phyloP scores from a whole-genome alignment of 2,113 vertebrate genomes.

The Emydocephalus ijimae region DNA sequence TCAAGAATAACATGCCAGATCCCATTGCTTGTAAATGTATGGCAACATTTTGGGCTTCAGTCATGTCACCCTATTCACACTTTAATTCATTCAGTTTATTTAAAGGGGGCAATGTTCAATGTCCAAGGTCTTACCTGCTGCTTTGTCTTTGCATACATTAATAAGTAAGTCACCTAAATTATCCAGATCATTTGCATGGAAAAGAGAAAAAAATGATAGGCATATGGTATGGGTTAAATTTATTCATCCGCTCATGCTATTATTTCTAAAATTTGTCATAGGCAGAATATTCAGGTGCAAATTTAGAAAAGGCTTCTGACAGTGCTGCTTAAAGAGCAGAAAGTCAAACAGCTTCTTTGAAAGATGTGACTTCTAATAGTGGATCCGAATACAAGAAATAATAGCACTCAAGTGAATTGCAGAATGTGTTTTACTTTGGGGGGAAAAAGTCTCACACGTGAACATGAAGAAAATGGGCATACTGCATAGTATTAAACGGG shows the following conservation, averaged over 20 bases:
- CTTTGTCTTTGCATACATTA: background rate
- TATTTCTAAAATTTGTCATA: background rate
- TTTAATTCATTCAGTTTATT: background rate
- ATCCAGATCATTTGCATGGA: background rate
- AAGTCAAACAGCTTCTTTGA: background rate
- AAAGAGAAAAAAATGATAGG: background rate
- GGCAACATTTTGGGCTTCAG: background rate
- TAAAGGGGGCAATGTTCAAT: background rate
- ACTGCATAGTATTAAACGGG: conserved; percentile 8
- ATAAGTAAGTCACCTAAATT: conserved; percentile 5
- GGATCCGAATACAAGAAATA: background rate
- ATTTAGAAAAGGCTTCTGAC: conserved; percentile 14
- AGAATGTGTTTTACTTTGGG: background rate
- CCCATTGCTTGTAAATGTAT: background rate
- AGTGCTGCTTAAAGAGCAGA: background rate
- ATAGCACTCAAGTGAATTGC: conserved; percentile 17
- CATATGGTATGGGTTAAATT: background rate
- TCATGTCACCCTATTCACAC: background rate
- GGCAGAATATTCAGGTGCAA: background rate
- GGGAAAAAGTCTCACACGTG: background rate
- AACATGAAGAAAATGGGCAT: conserved; percentile 25
- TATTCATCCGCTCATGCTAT: conserved; percentile 1
- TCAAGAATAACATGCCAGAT: background rate
- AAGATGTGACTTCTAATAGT: conserved; percentile 5
- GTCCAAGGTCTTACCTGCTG: background rate